Evolutionary conservation across 2,888 invertebrate genomes (phyloP).

Genomic region (Platycheirus albimanus): DNA sequence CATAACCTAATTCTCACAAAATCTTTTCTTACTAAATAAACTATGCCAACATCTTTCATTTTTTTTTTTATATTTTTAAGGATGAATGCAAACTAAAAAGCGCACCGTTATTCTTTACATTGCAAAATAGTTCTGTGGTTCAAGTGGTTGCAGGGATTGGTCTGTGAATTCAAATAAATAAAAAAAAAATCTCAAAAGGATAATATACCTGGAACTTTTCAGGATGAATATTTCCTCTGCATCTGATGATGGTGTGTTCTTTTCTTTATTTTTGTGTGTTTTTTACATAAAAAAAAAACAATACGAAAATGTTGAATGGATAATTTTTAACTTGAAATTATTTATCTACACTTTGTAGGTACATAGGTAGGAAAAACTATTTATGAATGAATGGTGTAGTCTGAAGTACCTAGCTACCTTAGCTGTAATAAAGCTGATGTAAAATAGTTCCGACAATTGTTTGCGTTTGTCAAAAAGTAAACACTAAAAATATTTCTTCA

Average conservation of each 20-base stretch:
- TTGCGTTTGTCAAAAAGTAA: not conserved
- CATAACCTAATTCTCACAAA: slow-evolving; percentile 39
- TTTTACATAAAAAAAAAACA: not conserved
- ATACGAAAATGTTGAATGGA: not conserved
- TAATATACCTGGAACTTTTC: not conserved
- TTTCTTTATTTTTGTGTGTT: not conserved
- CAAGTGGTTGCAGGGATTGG: not conserved
- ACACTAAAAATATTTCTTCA: not conserved
- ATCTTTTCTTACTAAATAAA: not conserved
- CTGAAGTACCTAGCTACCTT: no score
- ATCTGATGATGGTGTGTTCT: not conserved
- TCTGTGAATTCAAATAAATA: not conserved
- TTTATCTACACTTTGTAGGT: not conserved
- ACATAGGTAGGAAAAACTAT: not conserved
- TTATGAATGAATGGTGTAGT: not conserved
- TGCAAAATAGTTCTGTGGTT: slow-evolving; percentile 6
- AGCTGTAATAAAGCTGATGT: no score
- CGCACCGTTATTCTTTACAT: slow-evolving; percentile 1
- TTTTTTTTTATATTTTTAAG: not conserved
- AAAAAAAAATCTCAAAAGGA: not conserved
- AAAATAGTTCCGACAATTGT: not conserved
- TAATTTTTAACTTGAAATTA: not conserved
- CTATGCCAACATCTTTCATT: slow-evolving; percentile 15
- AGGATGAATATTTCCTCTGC: not conserved
- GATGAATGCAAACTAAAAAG: not conserved